Conservation (phyloP, 2,113 vertebrate species). For the Vidua macroura region DNA sequence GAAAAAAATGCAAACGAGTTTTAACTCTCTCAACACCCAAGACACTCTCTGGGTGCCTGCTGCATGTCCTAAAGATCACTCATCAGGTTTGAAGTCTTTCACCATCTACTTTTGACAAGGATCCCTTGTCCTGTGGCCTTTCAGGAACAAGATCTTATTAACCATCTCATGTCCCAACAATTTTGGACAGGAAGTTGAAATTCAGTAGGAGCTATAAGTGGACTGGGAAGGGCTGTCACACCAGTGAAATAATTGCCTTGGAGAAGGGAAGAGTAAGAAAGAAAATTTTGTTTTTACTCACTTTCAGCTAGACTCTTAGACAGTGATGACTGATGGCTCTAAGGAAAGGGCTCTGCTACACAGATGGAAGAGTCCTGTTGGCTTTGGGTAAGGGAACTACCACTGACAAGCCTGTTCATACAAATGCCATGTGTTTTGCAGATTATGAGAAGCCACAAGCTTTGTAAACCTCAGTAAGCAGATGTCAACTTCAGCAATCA, state of each 20-base stretch:
- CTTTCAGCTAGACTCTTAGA: neutral
- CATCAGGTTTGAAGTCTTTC: neutral
- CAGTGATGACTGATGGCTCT: neutral
- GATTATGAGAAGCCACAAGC: slow-evolving; percentile 2
- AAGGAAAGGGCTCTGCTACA: neutral
- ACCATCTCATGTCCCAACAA: neutral
- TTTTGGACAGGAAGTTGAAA: neutral
- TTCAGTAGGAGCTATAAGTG: neutral
- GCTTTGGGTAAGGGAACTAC: neutral
- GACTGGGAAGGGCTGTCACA: neutral
- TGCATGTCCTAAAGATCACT: neutral
- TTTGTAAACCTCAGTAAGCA: slow-evolving; percentile 1
- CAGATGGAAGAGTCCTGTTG: neutral
- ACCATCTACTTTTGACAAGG: neutral
- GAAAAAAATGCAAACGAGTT: neutral
- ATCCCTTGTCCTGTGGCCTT: neutral
- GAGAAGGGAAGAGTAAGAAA: neutral
- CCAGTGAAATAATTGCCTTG: neutral
- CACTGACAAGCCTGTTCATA: neutral
- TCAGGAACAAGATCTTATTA: neutral
- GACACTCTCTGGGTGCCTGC: neutral
- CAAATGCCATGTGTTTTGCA: neutral
- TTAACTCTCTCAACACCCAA: neutral
- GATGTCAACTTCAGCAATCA: neutral
- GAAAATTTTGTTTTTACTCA: neutral